Conservation (phyloP, 2,797 vertebrate genomes). For the Sphaeramia orbicularis region DNA sequence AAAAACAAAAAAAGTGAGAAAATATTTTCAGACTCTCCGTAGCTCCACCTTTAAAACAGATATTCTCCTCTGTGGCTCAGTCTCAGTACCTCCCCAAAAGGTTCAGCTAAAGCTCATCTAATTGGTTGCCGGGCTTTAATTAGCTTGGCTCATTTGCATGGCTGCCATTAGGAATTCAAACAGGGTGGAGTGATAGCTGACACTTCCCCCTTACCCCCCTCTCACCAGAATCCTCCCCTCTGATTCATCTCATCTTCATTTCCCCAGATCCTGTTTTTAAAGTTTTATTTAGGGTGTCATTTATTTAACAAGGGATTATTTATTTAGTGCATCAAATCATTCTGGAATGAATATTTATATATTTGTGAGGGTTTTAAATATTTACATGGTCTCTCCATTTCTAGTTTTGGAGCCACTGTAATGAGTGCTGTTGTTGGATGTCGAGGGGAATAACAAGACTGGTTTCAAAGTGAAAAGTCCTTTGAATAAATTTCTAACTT, state of each 20-base stretch:
- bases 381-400: slow-evolving; percentile 86
- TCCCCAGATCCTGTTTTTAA: slow-evolving; percentile 88
- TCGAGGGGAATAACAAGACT: slow-evolving; percentile 86
- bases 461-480: slow-evolving; percentile 87
- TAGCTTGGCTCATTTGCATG: slow-evolving; percentile 82
- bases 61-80: slow-evolving; percentile 38
- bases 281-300: slow-evolving; percentile 91
- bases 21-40: slow-evolving; percentile 37
- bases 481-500: slow-evolving; percentile 87
- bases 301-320: slow-evolving; percentile 92
- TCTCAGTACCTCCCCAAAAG: slow-evolving; percentile 72
- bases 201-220: slow-evolving; percentile 65
- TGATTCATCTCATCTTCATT: slow-evolving; percentile 87
- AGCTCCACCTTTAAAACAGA: slow-evolving; percentile 58
- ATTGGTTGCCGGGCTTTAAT: slow-evolving; percentile 84
- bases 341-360: slow-evolving; percentile 90
- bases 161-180: slow-evolving; percentile 83
- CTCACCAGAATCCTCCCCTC: slow-evolving; percentile 73
- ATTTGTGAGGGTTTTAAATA: slow-evolving; percentile 89
- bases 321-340: slow-evolving; percentile 91
- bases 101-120: slow-evolving; percentile 75
- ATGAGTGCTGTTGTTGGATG: slow-evolving; percentile 87
- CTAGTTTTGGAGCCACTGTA: slow-evolving; percentile 83
- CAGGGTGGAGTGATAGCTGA: slow-evolving; percentile 84
- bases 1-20: slow-evolving; percentile 23